phyloP scores from a whole-genome alignment of 1,140 invertebrate genomes.

The Zaprionus gabonicus region DNA sequence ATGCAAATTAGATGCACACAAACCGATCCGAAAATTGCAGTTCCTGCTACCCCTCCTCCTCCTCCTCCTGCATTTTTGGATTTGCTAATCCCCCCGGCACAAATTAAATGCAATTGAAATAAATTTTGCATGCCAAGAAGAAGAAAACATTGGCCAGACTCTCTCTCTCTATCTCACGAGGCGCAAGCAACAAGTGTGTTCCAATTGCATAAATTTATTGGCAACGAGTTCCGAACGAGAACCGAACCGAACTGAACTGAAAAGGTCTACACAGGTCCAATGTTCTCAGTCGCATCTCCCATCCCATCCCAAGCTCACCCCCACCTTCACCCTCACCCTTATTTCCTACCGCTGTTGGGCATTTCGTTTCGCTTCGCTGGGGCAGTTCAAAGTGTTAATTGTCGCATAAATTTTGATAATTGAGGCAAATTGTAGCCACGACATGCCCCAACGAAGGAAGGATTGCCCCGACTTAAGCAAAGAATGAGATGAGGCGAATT shows the following conservation, averaged over 20 bases:
- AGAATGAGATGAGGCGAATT: not conserved
- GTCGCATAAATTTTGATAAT: slow-evolving; percentile 73
- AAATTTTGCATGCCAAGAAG: slow-evolving; percentile 74
- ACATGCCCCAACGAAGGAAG: slow-evolving; percentile 10
- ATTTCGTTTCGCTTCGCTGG: slow-evolving; percentile 35
- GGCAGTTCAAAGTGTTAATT: slow-evolving; percentile 78
- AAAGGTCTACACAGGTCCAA: slow-evolving; percentile 32
- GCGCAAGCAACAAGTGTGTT: slow-evolving; percentile 75
- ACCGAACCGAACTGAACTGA: slow-evolving; percentile 1
- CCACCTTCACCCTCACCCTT: not conserved
- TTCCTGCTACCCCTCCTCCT: slow-evolving; percentile 2
- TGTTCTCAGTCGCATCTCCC: not conserved
- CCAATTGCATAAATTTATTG: slow-evolving; percentile 83
- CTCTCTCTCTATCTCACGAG: slow-evolving; percentile 15
- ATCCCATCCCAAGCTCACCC: slow-evolving; percentile 4
- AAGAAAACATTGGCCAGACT: slow-evolving; percentile 32
- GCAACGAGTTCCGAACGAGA: slow-evolving; percentile 59
- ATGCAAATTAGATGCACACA: slow-evolving; percentile 44
- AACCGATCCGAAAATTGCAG: slow-evolving; percentile 7
- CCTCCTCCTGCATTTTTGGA: not conserved
- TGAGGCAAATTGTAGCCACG: slow-evolving; percentile 42
- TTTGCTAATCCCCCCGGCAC: slow-evolving; percentile 67
- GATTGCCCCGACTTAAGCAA: slow-evolving; percentile 7
- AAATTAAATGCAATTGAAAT: slow-evolving; percentile 83
- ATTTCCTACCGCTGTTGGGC: slow-evolving; percentile 1